Evolutionary conservation across 2,113 vertebrate species (phyloP).

Genomic region (Porphyrio hochstetteri): DNA sequence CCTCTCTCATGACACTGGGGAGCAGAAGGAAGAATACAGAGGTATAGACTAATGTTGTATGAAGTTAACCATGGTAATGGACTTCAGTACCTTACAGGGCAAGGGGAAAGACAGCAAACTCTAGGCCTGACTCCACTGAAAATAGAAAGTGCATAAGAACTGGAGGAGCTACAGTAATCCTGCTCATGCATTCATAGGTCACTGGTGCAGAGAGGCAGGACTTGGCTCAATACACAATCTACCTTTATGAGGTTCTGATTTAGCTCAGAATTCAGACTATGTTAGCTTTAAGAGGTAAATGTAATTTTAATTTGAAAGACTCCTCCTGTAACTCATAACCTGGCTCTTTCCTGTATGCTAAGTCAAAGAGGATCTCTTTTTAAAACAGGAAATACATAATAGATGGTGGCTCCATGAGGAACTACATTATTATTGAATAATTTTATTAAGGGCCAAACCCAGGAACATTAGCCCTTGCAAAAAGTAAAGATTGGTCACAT

Average conservation of each 20-base stretch:
- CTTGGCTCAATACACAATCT: background rate
- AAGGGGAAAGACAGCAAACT: background rate
- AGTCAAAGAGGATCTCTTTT: conserved; percentile 1
- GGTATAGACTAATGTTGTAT: rapidly evolving
- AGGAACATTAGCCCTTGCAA: conserved; percentile 7
- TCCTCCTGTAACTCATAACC: background rate
- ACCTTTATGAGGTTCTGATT: background rate
- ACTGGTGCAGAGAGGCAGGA: background rate
- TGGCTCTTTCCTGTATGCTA: conserved; percentile 7
- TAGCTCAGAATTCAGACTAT: background rate
- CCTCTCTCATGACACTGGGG: background rate
- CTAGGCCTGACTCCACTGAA: background rate
- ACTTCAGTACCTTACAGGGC: background rate
- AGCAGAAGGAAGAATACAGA: background rate
- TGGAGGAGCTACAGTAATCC: background rate
- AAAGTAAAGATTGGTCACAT: background rate
- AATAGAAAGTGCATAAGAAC: background rate
- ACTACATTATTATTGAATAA: conserved; percentile 28
- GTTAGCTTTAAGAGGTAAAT: background rate
- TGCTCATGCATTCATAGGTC: background rate
- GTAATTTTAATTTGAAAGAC: conserved; percentile 8
- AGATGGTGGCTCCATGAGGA: background rate
- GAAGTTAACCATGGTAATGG: background rate
- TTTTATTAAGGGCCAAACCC: conserved; percentile 27
- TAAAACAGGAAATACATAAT: conserved; percentile 18